Percentiles rank a stretch among this genome's conserved stretches.
Conservation (phyloP, 2,797 vertebrate genomes). For the Platyrinchus mystaceus region DNA sequence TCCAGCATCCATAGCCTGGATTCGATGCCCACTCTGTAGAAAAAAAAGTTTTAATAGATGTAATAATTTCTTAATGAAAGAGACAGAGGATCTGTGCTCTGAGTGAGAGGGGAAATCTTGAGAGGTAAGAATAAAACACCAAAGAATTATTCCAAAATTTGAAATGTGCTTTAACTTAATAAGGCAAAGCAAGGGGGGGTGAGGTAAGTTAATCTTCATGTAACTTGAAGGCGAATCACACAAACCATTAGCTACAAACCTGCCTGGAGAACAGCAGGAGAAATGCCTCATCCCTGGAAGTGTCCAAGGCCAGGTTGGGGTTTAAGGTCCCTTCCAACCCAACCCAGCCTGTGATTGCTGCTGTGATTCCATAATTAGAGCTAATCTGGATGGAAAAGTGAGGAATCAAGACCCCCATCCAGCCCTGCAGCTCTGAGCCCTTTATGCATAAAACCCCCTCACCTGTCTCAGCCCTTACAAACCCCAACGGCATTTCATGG, state of each 20-base stretch:
- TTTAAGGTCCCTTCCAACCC: background rate
- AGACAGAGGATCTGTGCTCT: background rate
- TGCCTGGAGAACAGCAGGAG: background rate
- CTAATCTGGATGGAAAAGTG: background rate
- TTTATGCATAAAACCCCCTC: background rate
- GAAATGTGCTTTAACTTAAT: background rate
- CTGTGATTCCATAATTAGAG: background rate
- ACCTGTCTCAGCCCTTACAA: background rate
- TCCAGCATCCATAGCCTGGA: background rate
- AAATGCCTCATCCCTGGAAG: background rate
- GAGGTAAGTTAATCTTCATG: background rate
- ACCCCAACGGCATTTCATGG: fast-evolving
- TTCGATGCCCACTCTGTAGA: background rate
- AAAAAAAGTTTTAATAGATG: background rate
- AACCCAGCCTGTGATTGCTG: background rate
- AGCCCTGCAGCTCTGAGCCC: background rate
- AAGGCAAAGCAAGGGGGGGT: background rate
- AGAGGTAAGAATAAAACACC: background rate
- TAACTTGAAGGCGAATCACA: background rate
- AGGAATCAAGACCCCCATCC: background rate
- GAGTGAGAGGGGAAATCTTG: background rate
- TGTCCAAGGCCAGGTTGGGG: background rate
- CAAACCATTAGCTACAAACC: background rate
- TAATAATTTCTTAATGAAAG: background rate
- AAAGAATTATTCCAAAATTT: background rate